Percentiles rank a stretch among this genome's conserved stretches.
Evolutionary conservation across 2,113 vertebrate species (phyloP).

Genomic region (Xenopus tropicalis): DNA sequence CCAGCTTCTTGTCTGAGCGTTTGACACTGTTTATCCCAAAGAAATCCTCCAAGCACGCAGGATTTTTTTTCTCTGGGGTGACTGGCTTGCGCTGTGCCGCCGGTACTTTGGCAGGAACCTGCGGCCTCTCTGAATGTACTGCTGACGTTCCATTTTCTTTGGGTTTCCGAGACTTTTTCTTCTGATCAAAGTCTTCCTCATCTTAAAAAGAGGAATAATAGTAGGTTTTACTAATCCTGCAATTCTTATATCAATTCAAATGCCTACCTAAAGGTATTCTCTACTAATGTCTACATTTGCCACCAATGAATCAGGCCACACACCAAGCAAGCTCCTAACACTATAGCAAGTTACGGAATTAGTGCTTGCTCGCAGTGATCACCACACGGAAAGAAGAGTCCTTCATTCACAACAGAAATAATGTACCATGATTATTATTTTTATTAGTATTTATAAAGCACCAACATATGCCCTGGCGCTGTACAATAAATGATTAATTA

Average conservation of each 20-base stretch:
- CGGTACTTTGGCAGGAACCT: constrained; percentile 58
- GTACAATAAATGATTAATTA: no score
- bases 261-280: no score
- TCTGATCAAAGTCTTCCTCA: constrained; percentile 78
- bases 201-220: constrained; percentile 63
- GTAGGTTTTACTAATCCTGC: not conserved
- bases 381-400: no score
- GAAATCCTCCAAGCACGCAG: constrained; percentile 81
- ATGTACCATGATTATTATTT: no score
- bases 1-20: constrained; percentile 88
- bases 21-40: constrained; percentile 77
- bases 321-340: no score
- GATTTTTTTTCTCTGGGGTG: constrained; percentile 70
- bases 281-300: no score
- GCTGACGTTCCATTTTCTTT: constrained; percentile 66
- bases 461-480: no score
- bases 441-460: no score
- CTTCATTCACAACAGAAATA: no score
- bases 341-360: no score
- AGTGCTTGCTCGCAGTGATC: no score
- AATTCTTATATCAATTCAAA: not conserved
- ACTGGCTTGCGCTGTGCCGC: constrained; percentile 61
- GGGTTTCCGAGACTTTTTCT: constrained; percentile 66
- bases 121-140: constrained; percentile 48
- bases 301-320: no score